Evolutionary conservation across 2,113 vertebrate species (phyloP).

Genomic region (Pygathrix nemaeus): DNA sequence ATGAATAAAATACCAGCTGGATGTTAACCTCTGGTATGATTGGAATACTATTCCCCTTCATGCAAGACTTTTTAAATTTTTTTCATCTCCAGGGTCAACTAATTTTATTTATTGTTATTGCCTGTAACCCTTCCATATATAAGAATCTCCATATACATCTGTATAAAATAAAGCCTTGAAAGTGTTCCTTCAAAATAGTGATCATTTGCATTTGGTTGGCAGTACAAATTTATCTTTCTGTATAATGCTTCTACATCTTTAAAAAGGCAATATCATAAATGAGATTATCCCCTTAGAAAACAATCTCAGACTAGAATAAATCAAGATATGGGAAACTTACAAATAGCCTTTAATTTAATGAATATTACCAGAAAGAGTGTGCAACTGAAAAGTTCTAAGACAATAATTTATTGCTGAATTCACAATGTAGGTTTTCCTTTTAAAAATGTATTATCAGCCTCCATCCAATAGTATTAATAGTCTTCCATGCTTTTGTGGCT

Average conservation of each 20-base stretch:
- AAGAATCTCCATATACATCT: slow-evolving; percentile 10
- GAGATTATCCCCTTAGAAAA: slow-evolving; percentile 65
- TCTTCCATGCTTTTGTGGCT: not conserved
- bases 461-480: slow-evolving; percentile 46
- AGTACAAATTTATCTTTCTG: slow-evolving; percentile 56
- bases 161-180: slow-evolving; percentile 22
- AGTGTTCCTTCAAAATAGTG: slow-evolving; percentile 15
- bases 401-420: slow-evolving; percentile 64
- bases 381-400: slow-evolving; percentile 49
- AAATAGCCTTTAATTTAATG: slow-evolving; percentile 52
- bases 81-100: slow-evolving; percentile 14
- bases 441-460: slow-evolving; percentile 44
- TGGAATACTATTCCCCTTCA: not conserved
- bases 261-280: slow-evolving; percentile 39
- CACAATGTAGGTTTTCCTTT: slow-evolving; percentile 39
- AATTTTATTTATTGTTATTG: slow-evolving; percentile 25
- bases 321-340: slow-evolving; percentile 36
- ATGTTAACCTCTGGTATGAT: not conserved
- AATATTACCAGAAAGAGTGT: slow-evolving; percentile 47
- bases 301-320: slow-evolving; percentile 65
- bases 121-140: not conserved
- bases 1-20: slow-evolving; percentile 22
- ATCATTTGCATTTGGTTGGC: slow-evolving; percentile 52
- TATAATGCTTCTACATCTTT: slow-evolving; percentile 54
- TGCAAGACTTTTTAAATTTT: not conserved